A percentile compares a stretch with the other conserved stretches of the same genome.
Conservation (phyloP, 1,140 invertebrate genomes). For the Sesamia nonagrioides region DNA sequence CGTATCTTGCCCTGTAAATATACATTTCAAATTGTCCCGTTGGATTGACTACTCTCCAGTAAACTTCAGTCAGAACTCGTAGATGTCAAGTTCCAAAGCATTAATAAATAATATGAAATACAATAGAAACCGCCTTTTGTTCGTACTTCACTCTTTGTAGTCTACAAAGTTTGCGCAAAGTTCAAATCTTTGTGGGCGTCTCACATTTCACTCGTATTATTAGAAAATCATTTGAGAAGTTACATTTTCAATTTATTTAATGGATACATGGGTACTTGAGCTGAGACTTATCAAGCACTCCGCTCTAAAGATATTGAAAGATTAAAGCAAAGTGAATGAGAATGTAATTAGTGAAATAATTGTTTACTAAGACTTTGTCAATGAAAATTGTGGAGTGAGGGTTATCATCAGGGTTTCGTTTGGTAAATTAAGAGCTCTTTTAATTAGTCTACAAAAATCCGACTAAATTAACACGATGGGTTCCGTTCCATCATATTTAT, state of each 20-base stretch:
- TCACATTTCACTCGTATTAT: conserved; percentile 43
- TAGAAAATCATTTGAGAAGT: conserved; percentile 47
- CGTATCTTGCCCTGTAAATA: no score
- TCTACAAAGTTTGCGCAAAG: conserved; percentile 48
- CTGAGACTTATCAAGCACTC: conserved; percentile 40
- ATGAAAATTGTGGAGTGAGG: background rate
- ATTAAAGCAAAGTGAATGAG: conserved; percentile 18
- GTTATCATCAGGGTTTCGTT: background rate
- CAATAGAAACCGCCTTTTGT: conserved; percentile 40
- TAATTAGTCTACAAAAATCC: no score
- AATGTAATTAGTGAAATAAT: conserved; percentile 33
- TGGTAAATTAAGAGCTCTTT: background rate
- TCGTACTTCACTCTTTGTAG: conserved; percentile 46
- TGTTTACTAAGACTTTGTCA: conserved; percentile 10
- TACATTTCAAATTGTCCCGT: background rate
- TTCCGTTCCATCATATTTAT: no score
- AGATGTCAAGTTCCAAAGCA: conserved; percentile 37
- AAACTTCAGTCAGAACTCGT: conserved; percentile 15
- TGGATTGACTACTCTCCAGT: background rate
- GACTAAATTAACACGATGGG: no score
- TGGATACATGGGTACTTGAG: conserved; percentile 38
- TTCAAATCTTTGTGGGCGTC: conserved; percentile 47
- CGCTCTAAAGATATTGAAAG: conserved; percentile 17
- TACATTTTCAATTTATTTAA: conserved; percentile 49
- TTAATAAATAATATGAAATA: conserved; percentile 52